Base-by-base conservation (phyloP, 1,140 invertebrate species). In the Drosophila varians region DNA sequence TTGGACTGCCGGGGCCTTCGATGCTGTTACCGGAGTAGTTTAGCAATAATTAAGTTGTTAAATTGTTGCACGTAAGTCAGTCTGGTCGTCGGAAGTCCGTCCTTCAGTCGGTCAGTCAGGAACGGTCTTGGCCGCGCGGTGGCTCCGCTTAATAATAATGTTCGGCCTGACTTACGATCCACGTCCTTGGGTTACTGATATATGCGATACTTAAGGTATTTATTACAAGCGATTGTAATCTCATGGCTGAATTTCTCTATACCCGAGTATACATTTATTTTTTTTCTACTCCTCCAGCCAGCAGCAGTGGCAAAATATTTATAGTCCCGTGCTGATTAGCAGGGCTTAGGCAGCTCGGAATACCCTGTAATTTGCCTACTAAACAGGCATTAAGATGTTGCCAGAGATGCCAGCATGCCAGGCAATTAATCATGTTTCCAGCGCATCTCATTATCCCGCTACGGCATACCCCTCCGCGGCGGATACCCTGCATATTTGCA, bases 11-110 rank as follows among this genome's bases (percentile, higher is more conserved):
- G n/a, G n/a, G n/a, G n/a, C n/a, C n/a, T n/a, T 16, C 4, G 47
- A 9, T 65, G 58, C 45, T 82, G 77, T 65, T 65, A 77, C 57
- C 77, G 73, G 61, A 58, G 78, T 83, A 90, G 87, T 90, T 90
- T 90, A 90, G 87, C 82, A 90, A 90, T 90, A 90, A 90, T 90
- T 90, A 90, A 90, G 87, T 90, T 90, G 87, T 90, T 87, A 90
- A 90, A 90, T 83, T 87, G 80, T 86, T 86, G 86, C 80, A 86
- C 80, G 79, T 80, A 89, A 89, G 79, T 89, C 79, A 87, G 77
- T 77, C 53, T 65, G 56, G 60, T 43, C 69, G 55, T 34, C 45
- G 19, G 46, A 52, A 25, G 36, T 46, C 45, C 21, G 38, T 53
- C 51, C 23, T 21, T 48, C 38, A 28, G 51, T 56, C 31, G 43